Evolutionary conservation across 2,888 invertebrate genomes (phyloP).

Genomic region (Strigamia transsilvanica): DNA sequence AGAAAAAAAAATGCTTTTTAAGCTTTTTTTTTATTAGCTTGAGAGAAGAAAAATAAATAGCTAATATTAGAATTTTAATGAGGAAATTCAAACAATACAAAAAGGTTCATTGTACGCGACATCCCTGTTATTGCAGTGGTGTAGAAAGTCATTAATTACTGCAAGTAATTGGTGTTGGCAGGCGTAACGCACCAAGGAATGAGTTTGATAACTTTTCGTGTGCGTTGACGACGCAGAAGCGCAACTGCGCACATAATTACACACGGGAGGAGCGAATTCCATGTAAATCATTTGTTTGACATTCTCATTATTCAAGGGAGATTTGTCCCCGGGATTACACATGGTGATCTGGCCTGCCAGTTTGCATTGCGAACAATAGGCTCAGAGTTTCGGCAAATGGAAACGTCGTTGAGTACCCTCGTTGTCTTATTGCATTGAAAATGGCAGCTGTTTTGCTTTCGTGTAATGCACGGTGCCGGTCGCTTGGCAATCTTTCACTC

Average conservation of each 20-base stretch:
- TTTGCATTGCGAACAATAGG: constrained; percentile 24
- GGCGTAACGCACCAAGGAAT: constrained; percentile 14
- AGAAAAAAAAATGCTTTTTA: no score
- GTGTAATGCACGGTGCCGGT: neutral
- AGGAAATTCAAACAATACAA: neutral
- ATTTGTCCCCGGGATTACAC: constrained; percentile 35
- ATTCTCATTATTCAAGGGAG: constrained; percentile 47
- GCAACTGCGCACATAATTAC: constrained; percentile 42
- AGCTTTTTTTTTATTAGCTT: no score
- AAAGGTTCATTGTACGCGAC: neutral
- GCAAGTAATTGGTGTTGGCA: constrained; percentile 42
- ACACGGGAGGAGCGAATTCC: constrained; percentile 41
- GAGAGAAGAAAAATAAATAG: neutral
- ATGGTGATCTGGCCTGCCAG: constrained; percentile 34
- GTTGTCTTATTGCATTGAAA: neutral
- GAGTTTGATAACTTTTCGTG: constrained; percentile 40
- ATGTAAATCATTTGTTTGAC: constrained; percentile 45
- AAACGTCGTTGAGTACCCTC: neutral
- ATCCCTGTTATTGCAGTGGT: neutral
- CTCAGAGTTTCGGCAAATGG: constrained; percentile 19
- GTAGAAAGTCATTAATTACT: constrained; percentile 38
- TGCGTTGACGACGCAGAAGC: constrained; percentile 18
- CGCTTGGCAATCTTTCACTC: constrained; percentile 33
- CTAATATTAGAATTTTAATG: neutral
- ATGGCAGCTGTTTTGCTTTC: constrained; percentile 40